Base-by-base conservation (phyloP, 1,140 invertebrate genomes). In the Batillaria attramentaria region DNA sequence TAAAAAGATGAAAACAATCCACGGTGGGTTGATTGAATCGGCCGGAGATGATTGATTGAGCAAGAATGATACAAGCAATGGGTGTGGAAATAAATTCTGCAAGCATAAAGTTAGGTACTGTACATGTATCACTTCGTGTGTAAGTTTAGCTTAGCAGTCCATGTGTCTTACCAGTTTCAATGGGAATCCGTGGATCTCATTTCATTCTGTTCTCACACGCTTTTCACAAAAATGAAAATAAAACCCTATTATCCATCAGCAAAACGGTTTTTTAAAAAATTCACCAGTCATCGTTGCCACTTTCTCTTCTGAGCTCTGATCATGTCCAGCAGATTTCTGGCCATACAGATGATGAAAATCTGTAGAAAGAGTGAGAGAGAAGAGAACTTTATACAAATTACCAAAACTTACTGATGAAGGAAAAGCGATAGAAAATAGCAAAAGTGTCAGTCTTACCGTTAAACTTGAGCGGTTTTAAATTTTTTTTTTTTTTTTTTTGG, bases 261-360 rank as follows among this genome's bases (percentile, higher is more conserved):
- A n/a, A n/a, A n/a, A n/a, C n/a, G n/a, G n/a, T n/a, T n/a, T n/a
- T n/a, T n/a, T n/a, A n/a, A n/a, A n/a, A n/a, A n/a, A n/a, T n/a
- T n/a, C n/a, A n/a, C n/a, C n/a, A n/a, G n/a, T 18, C 39, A 13
- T n/a, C 50, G 35, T 33, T 54, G 33, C 83, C 81, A 83, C 77
- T 83, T 84, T n/a, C 72, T 16, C 46, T 80, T 83, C 70, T 84
- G 83, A 35, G 42, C 50, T 33, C 80, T 83, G 16, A 84, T 79
- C 62, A 79, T 78, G 54, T 84, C 81, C 20, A 77, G 73, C 31
- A 84, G 39, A 35, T 68, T 79, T 31, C 81, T 60, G 4, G 83
- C 69, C 31, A 84, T 24, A 76, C 83, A 84, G 70, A 84, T 81
- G 41, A 84, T 65, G 31, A 84, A 78, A 57, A 84, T 79, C 83